phyloP scores from a whole-genome alignment of 2,888 invertebrate species.

The Pyralis farinalis region DNA sequence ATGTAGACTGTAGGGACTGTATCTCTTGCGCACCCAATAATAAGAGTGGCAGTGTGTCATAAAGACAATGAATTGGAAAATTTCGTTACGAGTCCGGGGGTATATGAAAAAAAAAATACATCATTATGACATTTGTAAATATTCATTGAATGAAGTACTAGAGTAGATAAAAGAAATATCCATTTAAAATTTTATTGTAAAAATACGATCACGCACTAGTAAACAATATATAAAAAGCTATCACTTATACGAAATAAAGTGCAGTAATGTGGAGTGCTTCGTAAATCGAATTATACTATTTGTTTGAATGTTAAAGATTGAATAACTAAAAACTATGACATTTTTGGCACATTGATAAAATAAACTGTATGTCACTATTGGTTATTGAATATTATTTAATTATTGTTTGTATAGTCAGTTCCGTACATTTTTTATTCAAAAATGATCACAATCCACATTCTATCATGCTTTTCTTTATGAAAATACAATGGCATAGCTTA shows the following conservation, averaged over 20 bases:
- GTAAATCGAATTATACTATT: background rate
- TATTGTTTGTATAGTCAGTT: no score
- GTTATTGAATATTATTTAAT: background rate
- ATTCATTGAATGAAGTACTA: no score
- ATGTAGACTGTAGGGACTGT: no score
- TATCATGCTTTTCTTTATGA: background rate
- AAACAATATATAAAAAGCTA: conserved; percentile 7
- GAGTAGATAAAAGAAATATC: no score
- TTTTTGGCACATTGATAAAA: conserved; percentile 43
- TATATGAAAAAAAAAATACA: no score
- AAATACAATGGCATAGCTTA: background rate
- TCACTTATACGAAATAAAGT: conserved; percentile 1
- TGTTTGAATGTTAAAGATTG: no score
- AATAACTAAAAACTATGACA: background rate
- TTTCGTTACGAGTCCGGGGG: no score
- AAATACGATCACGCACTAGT: background rate
- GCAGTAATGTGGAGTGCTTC: conserved; percentile 6
- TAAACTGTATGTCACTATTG: conserved; percentile 7
- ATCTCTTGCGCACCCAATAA: no score
- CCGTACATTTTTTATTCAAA: background rate
- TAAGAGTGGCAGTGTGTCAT: no score
- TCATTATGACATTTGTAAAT: no score
- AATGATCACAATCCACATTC: conserved; percentile 1
- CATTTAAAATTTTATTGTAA: no score
- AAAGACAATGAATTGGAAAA: no score